These are phyloP conservation scores for Heliconius melpomene DNA, from an alignment of 1,140 invertebrate species.

Conservation along the genomic window DNA sequence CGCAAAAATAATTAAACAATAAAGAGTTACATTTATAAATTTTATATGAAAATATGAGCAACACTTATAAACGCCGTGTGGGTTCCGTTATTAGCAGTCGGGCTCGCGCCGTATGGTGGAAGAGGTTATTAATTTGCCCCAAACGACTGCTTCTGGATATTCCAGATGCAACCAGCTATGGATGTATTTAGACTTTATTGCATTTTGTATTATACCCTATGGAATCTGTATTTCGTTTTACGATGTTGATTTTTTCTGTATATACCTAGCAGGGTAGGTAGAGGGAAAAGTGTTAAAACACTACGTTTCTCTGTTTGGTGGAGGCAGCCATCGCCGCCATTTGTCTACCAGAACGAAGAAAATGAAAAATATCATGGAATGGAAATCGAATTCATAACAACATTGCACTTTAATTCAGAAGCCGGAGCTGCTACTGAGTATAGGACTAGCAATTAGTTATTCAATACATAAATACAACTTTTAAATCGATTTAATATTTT, in stretches of 20 bases:
- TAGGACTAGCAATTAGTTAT: too few species aligned
- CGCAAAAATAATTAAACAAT: slow-evolving; percentile 25
- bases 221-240: neutral
- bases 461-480: too few species aligned
- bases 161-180: slow-evolving; percentile 43
- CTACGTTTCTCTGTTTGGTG: too few species aligned
- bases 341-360: too few species aligned
- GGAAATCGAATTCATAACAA: too few species aligned
- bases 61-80: slow-evolving; percentile 39
- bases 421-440: too few species aligned
- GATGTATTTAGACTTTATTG: slow-evolving; percentile 26
- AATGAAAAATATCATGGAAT: too few species aligned
- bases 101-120: slow-evolving; percentile 50
- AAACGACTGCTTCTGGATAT: slow-evolving; percentile 54
- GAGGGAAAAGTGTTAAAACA: too few species aligned
- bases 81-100: slow-evolving; percentile 46
- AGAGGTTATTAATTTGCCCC: slow-evolving; percentile 60
- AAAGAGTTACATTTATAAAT: slow-evolving; percentile 32
- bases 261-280: too few species aligned
- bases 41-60: slow-evolving; percentile 33
- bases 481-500: neutral
- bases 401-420: too few species aligned
- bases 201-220: slow-evolving; percentile 5
- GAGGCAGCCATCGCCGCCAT: too few species aligned
- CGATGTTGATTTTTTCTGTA: too few species aligned